Base-by-base conservation (phyloP, 2,888 invertebrate species). In the Amitus sp. region DNA sequence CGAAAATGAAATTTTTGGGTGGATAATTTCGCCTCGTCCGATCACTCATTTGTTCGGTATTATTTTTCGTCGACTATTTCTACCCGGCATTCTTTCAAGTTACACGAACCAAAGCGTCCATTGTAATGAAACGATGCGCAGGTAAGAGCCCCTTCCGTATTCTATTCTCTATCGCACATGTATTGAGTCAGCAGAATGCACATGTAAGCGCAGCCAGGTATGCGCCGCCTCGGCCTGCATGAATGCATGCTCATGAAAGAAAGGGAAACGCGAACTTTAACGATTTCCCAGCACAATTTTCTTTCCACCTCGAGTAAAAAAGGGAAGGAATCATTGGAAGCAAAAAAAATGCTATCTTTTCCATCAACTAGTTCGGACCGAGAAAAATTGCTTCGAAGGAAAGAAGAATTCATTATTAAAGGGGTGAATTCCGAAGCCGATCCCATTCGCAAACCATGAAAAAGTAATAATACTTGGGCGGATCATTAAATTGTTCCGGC, bases 401-500 rank as follows among this genome's bases (percentile, higher is more conserved):
- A n/a, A n/a, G n/a, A n/a, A n/a, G n/a, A n/a, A n/a, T n/a, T n/a
- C n/a, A n/a, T n/a, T n/a, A n/a, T n/a, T n/a, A n/a, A n/a, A n/a
- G n/a, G n/a, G n/a, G n/a, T n/a, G n/a, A n/a, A n/a, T n/a, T n/a
- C n/a, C n/a, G n/a, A n/a, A n/a, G n/a, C n/a, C n/a, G 33, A 33
- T 10, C 9, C 47, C 54, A 53, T 23, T n/a, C n/a, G n/a, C 40
- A 60, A 55, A 52, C 39, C 55, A 56, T 48, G 55, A 65, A 54
- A 43, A 65, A 59, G 62, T 66, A 62, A 67, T 66, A 59, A 68
- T 54, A 48, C 63, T 48, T 40, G 45, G 52, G 58, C 50, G 74
- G 79, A 78, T 80, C 80, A 80, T 80, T 80, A 80, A 80, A 80
- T 79, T 77, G 77, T 80, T 80, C 80, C 80, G 74, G 76, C 73